phyloP scores from a whole-genome alignment of 2,888 invertebrate genomes.

The Heliconius sara region DNA sequence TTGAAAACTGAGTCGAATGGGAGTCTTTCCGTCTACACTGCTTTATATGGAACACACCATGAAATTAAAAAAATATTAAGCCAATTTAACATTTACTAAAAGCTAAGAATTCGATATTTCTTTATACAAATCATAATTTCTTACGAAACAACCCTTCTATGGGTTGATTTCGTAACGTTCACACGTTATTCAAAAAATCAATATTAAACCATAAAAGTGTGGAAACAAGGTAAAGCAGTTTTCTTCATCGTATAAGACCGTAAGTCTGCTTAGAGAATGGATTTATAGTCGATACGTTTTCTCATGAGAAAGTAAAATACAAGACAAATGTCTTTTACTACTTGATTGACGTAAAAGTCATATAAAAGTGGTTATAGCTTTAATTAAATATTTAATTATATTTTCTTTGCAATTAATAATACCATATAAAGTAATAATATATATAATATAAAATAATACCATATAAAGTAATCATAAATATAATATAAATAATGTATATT shows the following conservation, averaged over 20 bases:
- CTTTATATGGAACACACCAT: neutral
- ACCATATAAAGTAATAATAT: neutral
- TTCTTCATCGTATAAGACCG: slow-evolving; percentile 3
- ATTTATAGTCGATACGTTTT: neutral
- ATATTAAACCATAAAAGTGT: slow-evolving; percentile 17
- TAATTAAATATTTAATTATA: neutral
- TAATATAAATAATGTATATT: neutral
- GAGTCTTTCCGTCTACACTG: neutral
- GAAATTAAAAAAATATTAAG: neutral
- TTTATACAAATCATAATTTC: neutral
- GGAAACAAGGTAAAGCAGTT: slow-evolving; percentile 10
- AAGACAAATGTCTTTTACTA: neutral
- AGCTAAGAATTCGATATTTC: neutral
- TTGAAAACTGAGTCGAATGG: neutral
- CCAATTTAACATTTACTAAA: neutral
- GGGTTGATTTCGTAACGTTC: slow-evolving; percentile 7
- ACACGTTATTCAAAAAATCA: slow-evolving; percentile 1
- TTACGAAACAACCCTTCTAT: slow-evolving; percentile 20
- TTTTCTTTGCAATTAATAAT: neutral
- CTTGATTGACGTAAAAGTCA: neutral
- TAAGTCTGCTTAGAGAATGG: slow-evolving; percentile 12
- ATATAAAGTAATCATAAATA: neutral
- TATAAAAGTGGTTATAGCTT: neutral
- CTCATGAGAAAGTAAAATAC: slow-evolving; percentile 7
- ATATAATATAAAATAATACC: neutral